Evolutionary conservation across 2,888 invertebrate species (phyloP).

Genomic region (Chelonus formosanus): DNA sequence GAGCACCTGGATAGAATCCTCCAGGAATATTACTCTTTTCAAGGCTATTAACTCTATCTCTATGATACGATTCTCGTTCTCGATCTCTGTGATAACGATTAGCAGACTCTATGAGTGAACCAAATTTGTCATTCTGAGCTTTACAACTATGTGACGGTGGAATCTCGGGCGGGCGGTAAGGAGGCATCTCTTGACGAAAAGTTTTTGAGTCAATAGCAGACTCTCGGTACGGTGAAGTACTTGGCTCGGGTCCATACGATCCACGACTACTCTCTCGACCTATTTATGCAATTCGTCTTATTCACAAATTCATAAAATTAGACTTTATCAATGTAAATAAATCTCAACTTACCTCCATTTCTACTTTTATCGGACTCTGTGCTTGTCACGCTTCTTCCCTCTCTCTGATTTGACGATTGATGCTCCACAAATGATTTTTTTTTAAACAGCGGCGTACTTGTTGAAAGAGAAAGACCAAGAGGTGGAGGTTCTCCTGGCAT

Average conservation of each 20-base stretch:
- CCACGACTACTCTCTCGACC: constrained; percentile 57
- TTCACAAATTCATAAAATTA: constrained; percentile 20
- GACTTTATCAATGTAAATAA: constrained; percentile 7
- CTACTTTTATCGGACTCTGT: constrained; percentile 26
- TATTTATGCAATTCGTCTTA: constrained; percentile 32
- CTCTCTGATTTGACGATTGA: constrained; percentile 41
- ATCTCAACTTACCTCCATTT: constrained; percentile 27
- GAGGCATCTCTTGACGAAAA: constrained; percentile 57
- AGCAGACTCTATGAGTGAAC: constrained; percentile 53
- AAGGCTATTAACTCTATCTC: constrained; percentile 61
- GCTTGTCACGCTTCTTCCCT: constrained; percentile 19
- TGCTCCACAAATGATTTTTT: constrained; percentile 66
- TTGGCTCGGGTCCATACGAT: constrained; percentile 58
- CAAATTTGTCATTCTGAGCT: constrained; percentile 55
- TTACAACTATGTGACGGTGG: constrained; percentile 50
- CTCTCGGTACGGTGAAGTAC: constrained; percentile 61
- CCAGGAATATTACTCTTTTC: constrained; percentile 57
- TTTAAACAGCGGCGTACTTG: constrained; percentile 75
- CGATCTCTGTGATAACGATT: constrained; percentile 56
- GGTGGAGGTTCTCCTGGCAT: constrained; percentile 64
- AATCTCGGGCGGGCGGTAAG: constrained; percentile 58
- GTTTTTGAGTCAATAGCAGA: constrained; percentile 54
- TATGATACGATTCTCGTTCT: constrained; percentile 52
- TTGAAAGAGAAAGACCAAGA: constrained; percentile 67
- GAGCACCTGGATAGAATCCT: constrained; percentile 54